phyloP scores from a whole-genome alignment of 2,113 vertebrate species.

The Macaca nemestrina region DNA sequence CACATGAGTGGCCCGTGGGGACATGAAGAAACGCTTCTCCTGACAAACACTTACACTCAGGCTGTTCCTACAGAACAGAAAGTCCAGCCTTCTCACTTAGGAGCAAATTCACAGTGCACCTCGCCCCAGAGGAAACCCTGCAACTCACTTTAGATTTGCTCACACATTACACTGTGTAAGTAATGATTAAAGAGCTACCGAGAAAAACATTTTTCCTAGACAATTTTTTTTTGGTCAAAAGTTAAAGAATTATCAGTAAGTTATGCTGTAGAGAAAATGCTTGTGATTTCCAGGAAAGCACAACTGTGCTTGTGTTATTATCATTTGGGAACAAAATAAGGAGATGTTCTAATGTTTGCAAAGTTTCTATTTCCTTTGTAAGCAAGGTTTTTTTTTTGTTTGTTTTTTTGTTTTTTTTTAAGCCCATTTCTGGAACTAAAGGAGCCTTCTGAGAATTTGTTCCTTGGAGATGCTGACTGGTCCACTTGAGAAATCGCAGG shows the following conservation, averaged over 20 bases:
- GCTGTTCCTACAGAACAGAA: neutral
- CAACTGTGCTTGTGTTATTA: rapidly evolving
- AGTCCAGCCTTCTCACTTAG: no score
- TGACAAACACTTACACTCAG: no score
- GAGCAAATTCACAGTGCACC: rapidly evolving
- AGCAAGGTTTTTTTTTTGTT: neutral
- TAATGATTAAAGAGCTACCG: rapidly evolving
- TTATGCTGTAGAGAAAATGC: neutral
- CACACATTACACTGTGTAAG: rapidly evolving
- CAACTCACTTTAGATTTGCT: rapidly evolving
- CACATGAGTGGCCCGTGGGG: neutral
- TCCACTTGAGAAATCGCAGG: rapidly evolving
- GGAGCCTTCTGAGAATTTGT: neutral
- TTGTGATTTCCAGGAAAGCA: neutral
- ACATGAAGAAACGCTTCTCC: neutral
- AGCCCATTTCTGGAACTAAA: neutral
- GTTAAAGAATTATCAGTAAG: neutral
- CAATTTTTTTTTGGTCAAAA: neutral
- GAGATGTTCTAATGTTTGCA: no score
- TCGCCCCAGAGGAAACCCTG: no score
- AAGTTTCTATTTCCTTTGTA: neutral
- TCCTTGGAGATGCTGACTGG: neutral
- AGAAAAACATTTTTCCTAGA: neutral
- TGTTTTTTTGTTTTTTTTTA: neutral
- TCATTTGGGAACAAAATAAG: neutral